These are phyloP conservation scores for Cheilosia scutellata DNA, from an alignment of 2,888 invertebrate species.

Conservation along the genomic window DNA sequence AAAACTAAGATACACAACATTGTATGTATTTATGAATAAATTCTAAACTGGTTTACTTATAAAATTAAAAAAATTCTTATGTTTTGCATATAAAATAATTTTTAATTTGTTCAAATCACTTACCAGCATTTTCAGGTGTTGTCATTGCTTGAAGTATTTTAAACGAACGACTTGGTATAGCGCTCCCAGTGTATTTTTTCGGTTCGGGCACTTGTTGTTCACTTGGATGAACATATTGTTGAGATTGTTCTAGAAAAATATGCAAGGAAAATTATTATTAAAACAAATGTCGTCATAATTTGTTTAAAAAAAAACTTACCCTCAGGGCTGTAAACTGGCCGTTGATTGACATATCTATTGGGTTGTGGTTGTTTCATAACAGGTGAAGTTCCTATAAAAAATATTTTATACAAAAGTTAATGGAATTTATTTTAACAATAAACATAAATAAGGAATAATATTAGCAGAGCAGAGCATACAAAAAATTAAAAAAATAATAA, in stretches of 20 bases:
- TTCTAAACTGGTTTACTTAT: conserved; percentile 55
- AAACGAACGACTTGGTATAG: conserved; percentile 92
- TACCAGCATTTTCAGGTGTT: conserved; percentile 88
- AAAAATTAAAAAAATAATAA: too few relatives aligned
- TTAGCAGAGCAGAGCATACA: too few relatives aligned
- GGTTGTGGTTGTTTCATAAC: conserved; percentile 77
- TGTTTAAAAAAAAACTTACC: conserved; percentile 62
- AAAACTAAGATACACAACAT: conserved; percentile 34
- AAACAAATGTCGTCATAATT: not conserved
- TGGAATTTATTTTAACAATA: not conserved
- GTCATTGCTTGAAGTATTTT: conserved; percentile 92
- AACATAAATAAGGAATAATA: too few relatives aligned
- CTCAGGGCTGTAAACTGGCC: conserved; percentile 78
- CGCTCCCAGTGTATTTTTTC: conserved; percentile 90
- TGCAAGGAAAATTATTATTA: not conserved
- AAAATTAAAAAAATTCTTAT: conserved; percentile 63
- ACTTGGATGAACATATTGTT: conserved; percentile 87
- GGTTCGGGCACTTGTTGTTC: conserved; percentile 89
- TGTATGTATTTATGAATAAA: conserved; percentile 41
- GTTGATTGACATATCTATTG: conserved; percentile 81
- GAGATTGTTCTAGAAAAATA: conserved; percentile 79
- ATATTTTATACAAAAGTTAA: not conserved
- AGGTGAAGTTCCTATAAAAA: conserved; percentile 78
- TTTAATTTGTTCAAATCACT: conserved; percentile 80
- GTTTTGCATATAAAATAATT: conserved; percentile 42